Conservation (phyloP, 1,140 invertebrate genomes). For the Andrena cerasifolii region DNA sequence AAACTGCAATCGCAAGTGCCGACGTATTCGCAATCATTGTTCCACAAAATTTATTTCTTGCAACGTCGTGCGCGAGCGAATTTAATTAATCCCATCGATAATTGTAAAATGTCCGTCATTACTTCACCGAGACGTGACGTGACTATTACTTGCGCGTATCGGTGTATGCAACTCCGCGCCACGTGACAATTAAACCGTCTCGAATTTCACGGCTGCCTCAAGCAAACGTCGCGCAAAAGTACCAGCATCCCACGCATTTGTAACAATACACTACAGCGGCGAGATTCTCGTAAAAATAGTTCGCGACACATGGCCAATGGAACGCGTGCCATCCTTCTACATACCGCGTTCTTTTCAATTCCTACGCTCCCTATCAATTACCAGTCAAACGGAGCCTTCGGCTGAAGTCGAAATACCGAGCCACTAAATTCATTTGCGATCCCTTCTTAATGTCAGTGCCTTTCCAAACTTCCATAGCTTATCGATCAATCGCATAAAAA, state of each 20-base stretch:
- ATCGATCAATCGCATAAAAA: no score
- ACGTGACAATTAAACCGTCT: slow-evolving; percentile 36
- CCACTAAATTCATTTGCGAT: no score
- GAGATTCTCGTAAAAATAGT: slow-evolving; percentile 1
- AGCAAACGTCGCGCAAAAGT: slow-evolving; percentile 4
- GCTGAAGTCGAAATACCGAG: no score
- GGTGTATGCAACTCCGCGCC: slow-evolving; percentile 2
- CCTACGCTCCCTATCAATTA: no score
- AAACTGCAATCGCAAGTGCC: no score
- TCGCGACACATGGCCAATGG: neutral
- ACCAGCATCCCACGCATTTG: neutral
- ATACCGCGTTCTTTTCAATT: no score
- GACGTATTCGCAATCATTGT: neutral
- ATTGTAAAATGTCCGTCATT: slow-evolving; percentile 34
- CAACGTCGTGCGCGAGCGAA: neutral
- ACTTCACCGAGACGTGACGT: slow-evolving; percentile 4
- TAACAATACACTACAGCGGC: neutral
- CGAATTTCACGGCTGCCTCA: slow-evolving; percentile 29
- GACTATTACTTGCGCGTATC: neutral
- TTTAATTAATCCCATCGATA: slow-evolving; percentile 27
- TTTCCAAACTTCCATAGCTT: no score
- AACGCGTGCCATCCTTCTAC: no score
- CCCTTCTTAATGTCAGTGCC: no score
- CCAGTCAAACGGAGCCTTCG: no score
- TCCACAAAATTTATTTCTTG: neutral